Evolutionary conservation across 2,113 vertebrate species (phyloP).

Genomic region (Tetrao urogallus): DNA sequence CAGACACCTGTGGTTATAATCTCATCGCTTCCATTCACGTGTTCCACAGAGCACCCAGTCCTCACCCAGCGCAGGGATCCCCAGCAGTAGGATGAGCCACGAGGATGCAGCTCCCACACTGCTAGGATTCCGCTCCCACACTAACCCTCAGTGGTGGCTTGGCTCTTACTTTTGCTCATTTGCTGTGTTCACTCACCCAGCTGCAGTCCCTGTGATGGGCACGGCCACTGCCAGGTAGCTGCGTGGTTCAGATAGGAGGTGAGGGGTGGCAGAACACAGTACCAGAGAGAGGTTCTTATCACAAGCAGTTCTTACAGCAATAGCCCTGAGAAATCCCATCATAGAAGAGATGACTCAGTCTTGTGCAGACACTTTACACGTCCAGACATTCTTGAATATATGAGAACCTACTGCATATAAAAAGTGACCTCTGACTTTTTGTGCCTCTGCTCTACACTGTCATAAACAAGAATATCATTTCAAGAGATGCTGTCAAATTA

Average conservation of each 20-base stretch:
- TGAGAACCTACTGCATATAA: slow-evolving; percentile 47
- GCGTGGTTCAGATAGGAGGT: background rate
- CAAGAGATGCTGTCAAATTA: slow-evolving; percentile 69
- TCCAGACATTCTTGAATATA: slow-evolving; percentile 59
- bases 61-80: background rate
- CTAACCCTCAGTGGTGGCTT: fast-evolving
- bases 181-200: background rate
- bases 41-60: too few relatives aligned
- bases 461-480: slow-evolving; percentile 70
- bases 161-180: background rate
- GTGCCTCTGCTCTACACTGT: slow-evolving; percentile 69
- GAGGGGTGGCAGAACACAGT: background rate
- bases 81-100: background rate
- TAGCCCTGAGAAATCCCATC: slow-evolving; percentile 61
- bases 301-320: slow-evolving; percentile 24
- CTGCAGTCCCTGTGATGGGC: background rate
- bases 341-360: slow-evolving; percentile 49
- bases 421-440: slow-evolving; percentile 73
- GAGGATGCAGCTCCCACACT: fast-evolving
- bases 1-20: fast-evolving
- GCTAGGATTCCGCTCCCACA: background rate
- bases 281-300: slow-evolving; percentile 38
- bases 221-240: background rate
- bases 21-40: background rate
- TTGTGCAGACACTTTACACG: slow-evolving; percentile 45